Conservation (phyloP, 2,113 vertebrate genomes). For the Cacatua alba region DNA sequence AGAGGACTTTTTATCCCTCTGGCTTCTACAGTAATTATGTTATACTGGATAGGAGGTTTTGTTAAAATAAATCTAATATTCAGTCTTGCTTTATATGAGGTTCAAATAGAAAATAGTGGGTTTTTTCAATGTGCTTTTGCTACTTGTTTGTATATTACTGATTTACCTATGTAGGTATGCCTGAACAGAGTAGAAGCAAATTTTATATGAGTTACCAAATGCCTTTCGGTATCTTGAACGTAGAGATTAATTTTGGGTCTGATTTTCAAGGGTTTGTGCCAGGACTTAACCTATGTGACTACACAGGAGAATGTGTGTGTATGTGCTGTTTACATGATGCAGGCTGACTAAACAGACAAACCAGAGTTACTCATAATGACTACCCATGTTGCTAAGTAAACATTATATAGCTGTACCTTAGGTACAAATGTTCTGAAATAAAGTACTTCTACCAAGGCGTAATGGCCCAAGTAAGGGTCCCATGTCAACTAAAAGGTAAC, state of each 20-base stretch:
- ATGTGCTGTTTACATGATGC: not conserved
- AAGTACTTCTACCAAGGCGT: not conserved
- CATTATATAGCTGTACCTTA: not conserved
- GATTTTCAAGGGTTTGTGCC: not conserved
- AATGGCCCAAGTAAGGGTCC: not conserved
- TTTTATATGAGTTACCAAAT: not conserved
- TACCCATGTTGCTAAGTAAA: not conserved
- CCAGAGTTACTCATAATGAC: not conserved
- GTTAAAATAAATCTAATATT: not conserved
- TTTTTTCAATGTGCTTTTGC: not conserved
- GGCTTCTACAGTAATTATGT: conserved; percentile 6
- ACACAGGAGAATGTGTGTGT: not conserved
- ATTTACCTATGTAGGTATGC: not conserved
- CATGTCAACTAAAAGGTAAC: not conserved
- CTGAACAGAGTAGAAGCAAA: not conserved
- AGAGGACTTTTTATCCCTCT: not conserved
- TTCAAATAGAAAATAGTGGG: not conserved
- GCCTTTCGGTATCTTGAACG: not conserved
- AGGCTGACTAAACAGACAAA: not conserved
- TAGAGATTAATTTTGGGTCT: not conserved
- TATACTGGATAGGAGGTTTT: not conserved
- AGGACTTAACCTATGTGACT: not conserved
- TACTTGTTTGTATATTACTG: not conserved
- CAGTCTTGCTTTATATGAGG: not conserved
- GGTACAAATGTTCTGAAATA: not conserved